These are phyloP conservation scores for Passer domesticus DNA, from an alignment of 2,113 vertebrate genomes.

Conservation along the genomic window DNA sequence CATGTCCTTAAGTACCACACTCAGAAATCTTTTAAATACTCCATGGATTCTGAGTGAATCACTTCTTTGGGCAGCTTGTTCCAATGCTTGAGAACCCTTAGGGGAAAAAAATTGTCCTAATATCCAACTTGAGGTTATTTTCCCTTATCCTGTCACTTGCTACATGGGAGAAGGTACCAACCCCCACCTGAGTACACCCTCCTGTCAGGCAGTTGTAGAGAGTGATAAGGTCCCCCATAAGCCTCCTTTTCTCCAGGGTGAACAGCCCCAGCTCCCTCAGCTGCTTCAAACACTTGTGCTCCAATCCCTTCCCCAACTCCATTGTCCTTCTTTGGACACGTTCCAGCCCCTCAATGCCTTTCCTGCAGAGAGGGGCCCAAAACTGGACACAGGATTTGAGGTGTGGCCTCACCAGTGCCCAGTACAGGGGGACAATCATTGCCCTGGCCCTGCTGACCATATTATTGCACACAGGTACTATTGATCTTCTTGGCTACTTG, in stretches of 20 bases:
- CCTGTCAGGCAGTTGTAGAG: too few species aligned
- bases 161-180: not conserved
- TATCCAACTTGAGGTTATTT: not conserved
- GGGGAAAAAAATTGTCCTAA: not conserved
- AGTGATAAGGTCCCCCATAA: accelerated
- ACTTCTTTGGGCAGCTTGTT: not conserved
- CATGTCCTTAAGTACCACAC: not conserved
- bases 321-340: accelerated
- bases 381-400: not conserved
- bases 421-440: accelerated
- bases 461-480: not conserved
- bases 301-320: not conserved
- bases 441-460: not conserved
- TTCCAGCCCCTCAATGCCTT: not conserved
- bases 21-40: not conserved
- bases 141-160: not conserved
- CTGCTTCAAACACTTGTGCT: not conserved
- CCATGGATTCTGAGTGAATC: not conserved
- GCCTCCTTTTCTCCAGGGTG: not conserved
- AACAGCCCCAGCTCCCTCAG: not conserved
- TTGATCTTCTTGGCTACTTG: not conserved
- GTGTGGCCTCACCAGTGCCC: not conserved
- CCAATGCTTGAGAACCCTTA: not conserved
- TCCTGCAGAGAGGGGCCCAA: not conserved
- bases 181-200: accelerated